A percentile compares a stretch with the other conserved stretches of the same genome.
phyloP scores from a whole-genome alignment of 1,140 invertebrate genomes.

The Penaeus vannamei region DNA sequence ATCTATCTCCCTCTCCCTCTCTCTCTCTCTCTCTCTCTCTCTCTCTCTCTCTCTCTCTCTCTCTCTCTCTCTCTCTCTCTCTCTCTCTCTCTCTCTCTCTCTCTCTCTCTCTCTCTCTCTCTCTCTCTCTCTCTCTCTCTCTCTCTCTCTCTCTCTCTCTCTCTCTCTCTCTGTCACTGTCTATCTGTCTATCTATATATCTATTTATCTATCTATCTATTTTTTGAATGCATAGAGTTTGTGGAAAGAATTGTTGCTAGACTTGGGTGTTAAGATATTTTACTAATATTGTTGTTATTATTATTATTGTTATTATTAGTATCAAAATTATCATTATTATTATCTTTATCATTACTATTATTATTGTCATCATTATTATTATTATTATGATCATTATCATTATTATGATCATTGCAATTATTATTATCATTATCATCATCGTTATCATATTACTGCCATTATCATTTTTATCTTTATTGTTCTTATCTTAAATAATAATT shows the following conservation, averaged over 20 bases:
- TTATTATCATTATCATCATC: not conserved
- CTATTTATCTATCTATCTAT: too few species aligned
- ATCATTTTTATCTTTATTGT: not conserved
- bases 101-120: too few species aligned
- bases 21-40: too few species aligned
- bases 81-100: too few species aligned
- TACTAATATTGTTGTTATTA: conserved; percentile 19
- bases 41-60: too few species aligned
- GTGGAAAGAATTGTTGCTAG: not conserved
- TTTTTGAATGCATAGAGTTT: not conserved
- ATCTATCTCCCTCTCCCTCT: too few species aligned
- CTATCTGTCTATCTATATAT: not conserved
- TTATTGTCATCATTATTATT: not conserved
- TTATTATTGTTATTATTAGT: conserved; percentile 16
- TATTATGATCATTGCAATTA: conserved; percentile 24
- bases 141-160: not conserved
- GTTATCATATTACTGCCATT: not conserved
- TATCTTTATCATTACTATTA: conserved; percentile 6
- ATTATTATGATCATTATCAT: too few species aligned
- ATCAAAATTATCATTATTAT: not conserved
- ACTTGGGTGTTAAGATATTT: not conserved
- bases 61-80: not conserved
- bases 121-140: too few species aligned
- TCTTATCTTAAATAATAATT: not conserved
- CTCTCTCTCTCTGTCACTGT: conserved; percentile 4